Conservation (phyloP, 2,888 invertebrate genomes). For the Tachina lurida region DNA sequence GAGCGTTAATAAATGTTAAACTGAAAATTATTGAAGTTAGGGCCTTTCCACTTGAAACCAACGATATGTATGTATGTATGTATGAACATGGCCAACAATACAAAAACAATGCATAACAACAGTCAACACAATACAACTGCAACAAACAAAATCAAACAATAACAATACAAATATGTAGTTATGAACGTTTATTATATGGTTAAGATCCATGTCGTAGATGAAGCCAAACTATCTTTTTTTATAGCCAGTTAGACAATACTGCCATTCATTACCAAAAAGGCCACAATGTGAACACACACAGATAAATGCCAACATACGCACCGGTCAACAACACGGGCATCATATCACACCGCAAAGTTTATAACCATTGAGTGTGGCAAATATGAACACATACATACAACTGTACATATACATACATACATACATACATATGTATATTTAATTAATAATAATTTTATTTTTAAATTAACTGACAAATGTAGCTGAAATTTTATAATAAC, state of each 20-base stretch:
- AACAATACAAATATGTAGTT: constrained; percentile 27
- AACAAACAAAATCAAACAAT: constrained; percentile 35
- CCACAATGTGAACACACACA: constrained; percentile 29
- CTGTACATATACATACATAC: no score
- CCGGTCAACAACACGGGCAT: neutral
- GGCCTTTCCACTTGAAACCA: no score
- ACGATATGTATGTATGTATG: no score
- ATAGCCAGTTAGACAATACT: constrained; percentile 1
- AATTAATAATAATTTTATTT: constrained; percentile 3
- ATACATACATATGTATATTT: no score
- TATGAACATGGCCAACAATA: neutral
- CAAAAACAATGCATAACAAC: neutral
- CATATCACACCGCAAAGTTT: neutral
- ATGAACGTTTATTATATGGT: constrained; percentile 29
- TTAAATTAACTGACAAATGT: constrained; percentile 2
- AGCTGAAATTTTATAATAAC: neutral
- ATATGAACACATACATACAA: neutral
- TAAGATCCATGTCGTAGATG: constrained; percentile 5
- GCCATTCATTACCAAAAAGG: constrained; percentile 32
- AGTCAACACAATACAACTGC: neutral
- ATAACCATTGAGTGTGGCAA: neutral
- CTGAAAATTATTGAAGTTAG: no score
- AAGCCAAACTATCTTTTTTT: neutral
- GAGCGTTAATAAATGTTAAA: no score
- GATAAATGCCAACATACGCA: neutral